Base-by-base conservation (phyloP, 2,888 invertebrate species). In the Zootermopsis nevadensis region DNA sequence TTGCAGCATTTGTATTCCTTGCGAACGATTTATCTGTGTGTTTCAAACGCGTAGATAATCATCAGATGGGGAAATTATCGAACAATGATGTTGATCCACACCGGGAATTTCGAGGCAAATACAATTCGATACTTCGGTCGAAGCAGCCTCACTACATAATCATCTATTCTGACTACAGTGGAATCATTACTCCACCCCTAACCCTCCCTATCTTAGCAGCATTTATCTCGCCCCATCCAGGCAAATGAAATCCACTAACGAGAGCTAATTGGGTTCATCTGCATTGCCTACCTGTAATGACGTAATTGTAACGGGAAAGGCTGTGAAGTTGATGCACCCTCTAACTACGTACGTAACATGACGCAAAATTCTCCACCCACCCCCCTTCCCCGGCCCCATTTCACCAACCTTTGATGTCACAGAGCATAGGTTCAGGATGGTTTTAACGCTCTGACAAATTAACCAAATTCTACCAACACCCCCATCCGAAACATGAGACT, bases 201-300 rank as follows among this genome's bases (percentile, higher is more conserved):
- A 2, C 38, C 38, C 38, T n/a, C n/a, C 4, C 38, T 42, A 6
- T 42, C n/a, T 42, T 42, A 42, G 4, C 55, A 19, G 55, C 55
- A 55, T 19, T 22, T 1, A 55, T 7, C 55, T 53, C 81, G 31
- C 72, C n/a, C 30, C 69, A 33, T 42, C 55, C 35, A 69, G 33
- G 81, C 72, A 81, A 81, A 74, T 72, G 82, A 60, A 76, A 60
- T 74, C 84, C 82, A 35, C 83, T 84, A 84, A 84, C 83, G 84
- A 84, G 79, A 53, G 33, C 80, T 83, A 83, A 84, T 84, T 84
- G 76, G 19, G 27, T 27, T 6, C 60, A 60, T 76, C 38, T 24
- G 27, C 76, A 42, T n/a, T 76, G 82, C 30, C 79, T 72, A 48
- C 79, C 69, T 42, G 83, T 84, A 84, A 84, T 82, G 84, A 84